These are phyloP conservation scores for Zoanthus gigantus DNA, from an alignment of 92 coral and sea anemone genomes.

Conservation along the genomic window DNA sequence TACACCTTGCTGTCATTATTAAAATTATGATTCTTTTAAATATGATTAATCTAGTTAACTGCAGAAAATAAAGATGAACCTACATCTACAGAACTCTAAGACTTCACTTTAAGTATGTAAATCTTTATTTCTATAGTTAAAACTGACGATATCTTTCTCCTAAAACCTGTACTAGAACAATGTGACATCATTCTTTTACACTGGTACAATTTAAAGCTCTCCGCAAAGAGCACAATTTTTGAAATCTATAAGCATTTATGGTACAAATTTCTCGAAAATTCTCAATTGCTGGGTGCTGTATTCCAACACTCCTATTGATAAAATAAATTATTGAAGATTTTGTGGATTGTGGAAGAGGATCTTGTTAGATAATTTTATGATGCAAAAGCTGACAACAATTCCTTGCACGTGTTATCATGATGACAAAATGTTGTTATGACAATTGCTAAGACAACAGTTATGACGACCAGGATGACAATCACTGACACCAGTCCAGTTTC, in stretches of 20 bases:
- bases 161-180: not conserved
- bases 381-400: constrained; percentile 70
- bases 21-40: no score
- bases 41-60: no score
- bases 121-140: not conserved
- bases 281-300: not conserved
- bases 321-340: constrained; percentile 10
- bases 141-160: not conserved
- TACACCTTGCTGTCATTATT: no score
- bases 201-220: not conserved
- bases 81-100: not conserved
- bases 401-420: constrained; percentile 82
- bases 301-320: not conserved
- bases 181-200: not conserved
- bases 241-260: not conserved
- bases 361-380: constrained; percentile 42
- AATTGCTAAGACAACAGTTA: constrained; percentile 73
- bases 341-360: not conserved
- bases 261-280: not conserved
- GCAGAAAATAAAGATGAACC: no score
- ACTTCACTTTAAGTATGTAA: not conserved
- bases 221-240: not conserved
- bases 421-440: constrained; percentile 82
- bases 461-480: constrained; percentile 62
- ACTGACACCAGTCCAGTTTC: constrained; percentile 77